These are phyloP conservation scores for Tenebrosternarchus preto DNA, from an alignment of 2,113 vertebrate species.

Conservation along the genomic window DNA sequence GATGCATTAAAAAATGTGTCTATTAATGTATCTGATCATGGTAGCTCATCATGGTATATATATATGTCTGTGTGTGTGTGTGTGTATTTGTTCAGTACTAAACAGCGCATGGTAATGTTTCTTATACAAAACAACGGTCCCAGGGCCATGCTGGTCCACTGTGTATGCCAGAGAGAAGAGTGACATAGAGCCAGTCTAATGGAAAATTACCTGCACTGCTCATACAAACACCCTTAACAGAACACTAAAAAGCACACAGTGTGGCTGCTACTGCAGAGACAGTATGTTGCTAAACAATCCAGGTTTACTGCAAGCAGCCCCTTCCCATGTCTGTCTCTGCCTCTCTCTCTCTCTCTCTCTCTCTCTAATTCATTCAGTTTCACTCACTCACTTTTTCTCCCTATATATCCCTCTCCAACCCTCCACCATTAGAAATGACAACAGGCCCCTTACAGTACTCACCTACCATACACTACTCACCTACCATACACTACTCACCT, in stretches of 20 bases:
- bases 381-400: neutral
- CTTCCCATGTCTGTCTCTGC: neutral
- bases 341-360: conserved; percentile 9
- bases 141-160: too few relatives aligned
- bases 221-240: conserved; percentile 37
- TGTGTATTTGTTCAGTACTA: too few relatives aligned
- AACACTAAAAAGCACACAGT: conserved; percentile 32
- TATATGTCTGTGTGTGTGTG: neutral
- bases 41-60: too few relatives aligned
- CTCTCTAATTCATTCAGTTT: conserved; percentile 7
- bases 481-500: too few relatives aligned
- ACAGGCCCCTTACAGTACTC: neutral
- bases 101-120: too few relatives aligned
- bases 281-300: conserved; percentile 38
- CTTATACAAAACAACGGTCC: too few relatives aligned
- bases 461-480: neutral
- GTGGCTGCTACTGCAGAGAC: conserved; percentile 32
- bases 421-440: conserved; percentile 2
- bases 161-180: too few relatives aligned
- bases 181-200: too few relatives aligned
- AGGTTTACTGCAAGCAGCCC: conserved; percentile 25
- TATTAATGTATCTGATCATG: too few relatives aligned
- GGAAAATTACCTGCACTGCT: conserved; percentile 49
- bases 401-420: neutral
- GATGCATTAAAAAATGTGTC: too few relatives aligned